phyloP scores from a whole-genome alignment of 2,797 vertebrate species.

The Iguana delicatissima region DNA sequence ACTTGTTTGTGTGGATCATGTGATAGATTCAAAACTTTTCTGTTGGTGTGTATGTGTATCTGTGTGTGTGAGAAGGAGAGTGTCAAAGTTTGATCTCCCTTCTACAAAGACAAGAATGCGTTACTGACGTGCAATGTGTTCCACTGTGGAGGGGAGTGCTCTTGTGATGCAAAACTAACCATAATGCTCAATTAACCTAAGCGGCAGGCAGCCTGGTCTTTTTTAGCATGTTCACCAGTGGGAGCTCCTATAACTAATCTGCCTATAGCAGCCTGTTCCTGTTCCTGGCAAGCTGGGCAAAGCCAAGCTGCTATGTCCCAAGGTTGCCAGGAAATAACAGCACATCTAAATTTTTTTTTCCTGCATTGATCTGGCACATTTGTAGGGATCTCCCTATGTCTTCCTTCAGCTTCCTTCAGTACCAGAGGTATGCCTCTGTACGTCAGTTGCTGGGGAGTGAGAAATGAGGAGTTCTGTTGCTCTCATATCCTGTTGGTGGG shows the following conservation, averaged over 20 bases:
- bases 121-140: background rate
- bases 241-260: conserved; percentile 17
- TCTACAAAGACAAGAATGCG: conserved; percentile 56
- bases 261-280: background rate
- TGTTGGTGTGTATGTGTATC: conserved; percentile 3
- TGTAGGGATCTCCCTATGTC: background rate
- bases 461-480: too few species aligned
- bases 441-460: too few species aligned
- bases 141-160: conserved; percentile 58
- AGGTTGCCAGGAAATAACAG: background rate
- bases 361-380: background rate
- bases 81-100: conserved; percentile 68
- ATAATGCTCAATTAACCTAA: conserved; percentile 64
- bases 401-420: background rate
- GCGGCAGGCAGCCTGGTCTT: conserved; percentile 2
- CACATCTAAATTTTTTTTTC: background rate
- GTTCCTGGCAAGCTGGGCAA: background rate
- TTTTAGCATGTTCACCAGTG: conserved; percentile 3
- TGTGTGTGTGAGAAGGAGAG: background rate
- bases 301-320: background rate
- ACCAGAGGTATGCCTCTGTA: too few species aligned
- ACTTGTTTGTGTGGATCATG: conserved; percentile 81
- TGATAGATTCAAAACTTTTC: conserved; percentile 75
- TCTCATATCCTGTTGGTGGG: too few species aligned
- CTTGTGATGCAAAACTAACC: conserved; percentile 68